These are phyloP conservation scores for Ispidina picta DNA, from an alignment of 2,797 vertebrate genomes.

Conservation along the genomic window DNA sequence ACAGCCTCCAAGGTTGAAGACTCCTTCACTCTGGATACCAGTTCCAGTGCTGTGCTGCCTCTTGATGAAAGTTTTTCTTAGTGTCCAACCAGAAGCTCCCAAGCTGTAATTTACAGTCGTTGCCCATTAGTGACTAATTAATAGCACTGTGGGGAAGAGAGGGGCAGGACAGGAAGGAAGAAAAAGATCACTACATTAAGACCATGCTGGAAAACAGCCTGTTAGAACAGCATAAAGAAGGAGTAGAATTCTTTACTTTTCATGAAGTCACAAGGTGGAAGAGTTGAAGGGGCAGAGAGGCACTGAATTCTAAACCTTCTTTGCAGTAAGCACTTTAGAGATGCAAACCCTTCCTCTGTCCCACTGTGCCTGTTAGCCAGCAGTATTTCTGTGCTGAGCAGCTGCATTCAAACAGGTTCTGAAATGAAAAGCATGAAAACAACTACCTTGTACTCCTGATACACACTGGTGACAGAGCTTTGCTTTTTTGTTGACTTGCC, in stretches of 20 bases:
- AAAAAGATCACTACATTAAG: background rate
- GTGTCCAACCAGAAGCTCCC: background rate
- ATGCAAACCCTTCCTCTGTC: background rate
- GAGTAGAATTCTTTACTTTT: background rate
- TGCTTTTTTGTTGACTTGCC: background rate
- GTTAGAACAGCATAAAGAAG: background rate
- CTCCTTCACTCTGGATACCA: background rate
- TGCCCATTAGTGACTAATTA: background rate
- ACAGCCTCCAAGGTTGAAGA: background rate
- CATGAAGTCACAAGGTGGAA: background rate
- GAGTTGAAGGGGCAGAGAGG: background rate
- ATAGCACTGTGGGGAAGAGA: background rate
- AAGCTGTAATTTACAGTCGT: background rate
- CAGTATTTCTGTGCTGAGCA: background rate
- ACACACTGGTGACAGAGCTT: background rate
- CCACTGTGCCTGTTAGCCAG: background rate
- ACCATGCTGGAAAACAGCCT: background rate
- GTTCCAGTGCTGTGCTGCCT: background rate
- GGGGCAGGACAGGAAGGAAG: background rate
- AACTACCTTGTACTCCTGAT: background rate
- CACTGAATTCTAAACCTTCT: background rate
- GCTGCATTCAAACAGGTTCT: background rate
- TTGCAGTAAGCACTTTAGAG: background rate
- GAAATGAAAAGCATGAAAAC: background rate
- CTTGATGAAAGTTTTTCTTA: background rate